These are phyloP conservation scores for Piprites chloris DNA, from an alignment of 2,113 vertebrate species.

Conservation along the genomic window DNA sequence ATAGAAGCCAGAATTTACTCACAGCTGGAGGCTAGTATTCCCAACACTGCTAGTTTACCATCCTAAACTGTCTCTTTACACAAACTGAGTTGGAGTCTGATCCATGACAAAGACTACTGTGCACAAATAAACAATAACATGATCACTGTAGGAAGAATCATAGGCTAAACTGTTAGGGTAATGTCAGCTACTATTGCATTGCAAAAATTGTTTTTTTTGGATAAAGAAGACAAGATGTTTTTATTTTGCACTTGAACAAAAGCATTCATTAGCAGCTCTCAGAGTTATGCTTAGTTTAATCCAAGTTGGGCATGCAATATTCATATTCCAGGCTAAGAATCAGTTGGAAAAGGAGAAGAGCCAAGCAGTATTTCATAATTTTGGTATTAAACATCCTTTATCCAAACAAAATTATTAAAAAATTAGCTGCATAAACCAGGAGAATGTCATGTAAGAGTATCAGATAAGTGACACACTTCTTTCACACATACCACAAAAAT, in stretches of 20 bases:
- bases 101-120: background rate
- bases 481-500: background rate
- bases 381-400: background rate
- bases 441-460: background rate
- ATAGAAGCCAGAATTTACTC: background rate
- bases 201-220: background rate
- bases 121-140: background rate
- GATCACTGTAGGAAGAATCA: background rate
- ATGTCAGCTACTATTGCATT: background rate
- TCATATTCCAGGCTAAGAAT: background rate
- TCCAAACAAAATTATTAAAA: background rate
- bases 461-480: background rate
- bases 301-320: background rate
- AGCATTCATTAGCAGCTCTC: background rate
- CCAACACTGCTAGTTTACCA: background rate
- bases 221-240: background rate
- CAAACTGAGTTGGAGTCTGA: background rate
- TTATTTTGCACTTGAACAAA: background rate
- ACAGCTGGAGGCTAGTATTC: background rate
- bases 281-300: background rate
- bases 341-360: conserved; percentile 10
- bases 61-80: background rate
- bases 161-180: background rate
- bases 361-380: background rate
- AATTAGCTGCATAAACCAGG: background rate